Conservation (phyloP, 2,797 vertebrate genomes). For the Sebastiscus albofasciatus region DNA sequence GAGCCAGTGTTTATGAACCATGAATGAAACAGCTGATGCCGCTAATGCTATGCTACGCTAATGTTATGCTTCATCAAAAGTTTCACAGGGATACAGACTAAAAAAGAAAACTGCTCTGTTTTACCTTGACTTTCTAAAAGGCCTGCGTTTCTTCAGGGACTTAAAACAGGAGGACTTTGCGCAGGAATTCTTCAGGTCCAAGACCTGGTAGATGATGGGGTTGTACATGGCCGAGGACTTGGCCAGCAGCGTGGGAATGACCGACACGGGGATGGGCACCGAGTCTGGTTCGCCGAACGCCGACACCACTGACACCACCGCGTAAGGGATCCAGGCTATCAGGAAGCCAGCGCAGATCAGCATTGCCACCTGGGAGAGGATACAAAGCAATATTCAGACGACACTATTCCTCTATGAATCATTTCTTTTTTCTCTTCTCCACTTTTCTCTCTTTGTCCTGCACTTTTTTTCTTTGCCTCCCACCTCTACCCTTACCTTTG, state of each 20-base stretch:
- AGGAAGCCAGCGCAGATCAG: constrained; percentile 95
- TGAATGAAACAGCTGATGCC: background rate
- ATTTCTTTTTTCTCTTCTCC: background rate
- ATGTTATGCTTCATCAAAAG: background rate
- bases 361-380: constrained; percentile 90
- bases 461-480: background rate
- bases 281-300: constrained; percentile 91
- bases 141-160: constrained; percentile 76
- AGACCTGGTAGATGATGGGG: constrained; percentile 96
- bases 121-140: constrained; percentile 87
- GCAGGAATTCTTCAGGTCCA: constrained; percentile 86
- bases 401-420: background rate
- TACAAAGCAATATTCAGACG: background rate
- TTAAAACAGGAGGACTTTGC: constrained; percentile 72
- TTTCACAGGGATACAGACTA: background rate
- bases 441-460: background rate
- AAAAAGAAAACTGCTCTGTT: background rate
- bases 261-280: constrained; percentile 90
- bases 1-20: background rate
- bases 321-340: constrained; percentile 95
- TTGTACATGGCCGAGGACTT: constrained; percentile 98
- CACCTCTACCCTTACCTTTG: constrained; percentile 84
- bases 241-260: constrained; percentile 91
- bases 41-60: background rate
- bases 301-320: constrained; percentile 93